Evolutionary conservation across 1,140 invertebrate genomes (phyloP).

Genomic region (Drosophila parvula): DNA sequence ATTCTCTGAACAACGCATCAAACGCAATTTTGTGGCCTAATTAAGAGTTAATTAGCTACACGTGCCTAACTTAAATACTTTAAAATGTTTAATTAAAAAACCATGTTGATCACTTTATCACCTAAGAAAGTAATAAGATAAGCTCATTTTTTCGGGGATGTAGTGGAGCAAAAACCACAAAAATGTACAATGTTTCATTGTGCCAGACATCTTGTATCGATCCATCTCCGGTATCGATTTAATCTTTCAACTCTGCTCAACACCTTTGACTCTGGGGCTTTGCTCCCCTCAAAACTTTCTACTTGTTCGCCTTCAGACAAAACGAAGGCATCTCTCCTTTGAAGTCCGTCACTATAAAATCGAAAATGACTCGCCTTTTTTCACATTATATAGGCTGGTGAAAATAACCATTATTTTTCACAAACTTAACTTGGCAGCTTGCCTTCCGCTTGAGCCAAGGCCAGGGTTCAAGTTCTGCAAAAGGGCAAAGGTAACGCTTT

Average conservation of each 20-base stretch:
- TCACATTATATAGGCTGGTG: slow-evolving; percentile 22
- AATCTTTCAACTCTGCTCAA: slow-evolving; percentile 35
- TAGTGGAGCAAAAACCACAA: not conserved
- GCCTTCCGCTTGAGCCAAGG: slow-evolving; percentile 37
- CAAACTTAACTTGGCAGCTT: slow-evolving; percentile 22
- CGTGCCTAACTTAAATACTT: too few relatives aligned
- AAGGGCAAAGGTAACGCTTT: slow-evolving; percentile 48
- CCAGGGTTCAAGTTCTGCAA: slow-evolving; percentile 74
- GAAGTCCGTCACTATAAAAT: slow-evolving; percentile 50
- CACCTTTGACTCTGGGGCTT: slow-evolving; percentile 50
- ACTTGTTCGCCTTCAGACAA: slow-evolving; percentile 42
- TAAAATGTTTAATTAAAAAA: too few relatives aligned
- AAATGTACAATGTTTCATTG: slow-evolving; percentile 2
- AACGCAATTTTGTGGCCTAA: too few relatives aligned
- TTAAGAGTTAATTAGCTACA: too few relatives aligned
- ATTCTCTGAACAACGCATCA: too few relatives aligned
- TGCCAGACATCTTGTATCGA: not conserved
- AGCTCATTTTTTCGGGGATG: not conserved
- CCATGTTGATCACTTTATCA: too few relatives aligned
- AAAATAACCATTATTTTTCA: slow-evolving; percentile 63
- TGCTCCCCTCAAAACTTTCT: slow-evolving; percentile 51
- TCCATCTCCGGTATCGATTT: slow-evolving; percentile 35
- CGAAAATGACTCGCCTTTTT: slow-evolving; percentile 66
- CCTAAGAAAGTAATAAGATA: not conserved
- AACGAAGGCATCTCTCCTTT: slow-evolving; percentile 34